Conservation (phyloP, 2,113 vertebrate genomes). For the Mus musculus region GRCm39 chr14:34407501-34408000, state of each 20-base stretch:
- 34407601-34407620: background rate
- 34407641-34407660: background rate
- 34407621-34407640: background rate
- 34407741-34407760: background rate
- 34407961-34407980: background rate
- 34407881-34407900: background rate
- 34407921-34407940: background rate
- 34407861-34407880: background rate
- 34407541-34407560: background rate
- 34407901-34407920: too few species aligned
- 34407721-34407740: background rate
- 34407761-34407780: background rate
- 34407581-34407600: background rate
- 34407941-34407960: background rate
- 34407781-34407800: background rate
- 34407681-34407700: background rate
- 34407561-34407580: background rate
- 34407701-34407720: background rate
- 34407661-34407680: background rate
- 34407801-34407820: background rate
- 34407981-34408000: background rate
- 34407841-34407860: background rate
- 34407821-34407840: background rate
- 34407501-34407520: background rate
- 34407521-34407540: constrained; percentile 8